Base-by-base conservation (phyloP, 2,797 vertebrate genomes). In the Oceanodroma leucorhoa region DNA sequence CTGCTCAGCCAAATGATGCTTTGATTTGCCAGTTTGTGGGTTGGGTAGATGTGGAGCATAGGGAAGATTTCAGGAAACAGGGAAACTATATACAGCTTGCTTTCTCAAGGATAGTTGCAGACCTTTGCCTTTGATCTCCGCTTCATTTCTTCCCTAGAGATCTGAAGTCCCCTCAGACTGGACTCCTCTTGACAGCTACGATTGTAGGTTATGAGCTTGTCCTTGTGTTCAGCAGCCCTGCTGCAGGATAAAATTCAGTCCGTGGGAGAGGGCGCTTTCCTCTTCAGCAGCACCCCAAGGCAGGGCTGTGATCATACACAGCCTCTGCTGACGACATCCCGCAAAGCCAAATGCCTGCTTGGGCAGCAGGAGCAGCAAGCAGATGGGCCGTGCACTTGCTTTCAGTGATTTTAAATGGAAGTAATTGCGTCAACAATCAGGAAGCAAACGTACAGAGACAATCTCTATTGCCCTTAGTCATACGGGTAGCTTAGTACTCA, bases 301-400 rank as follows among this genome's bases (percentile, higher is more conserved):
- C 55, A 66, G 0, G 0, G 32, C 51, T 55, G 38, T 83, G 61
- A 54, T 61, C 1, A 1, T 23, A 9, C 27, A 23, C 43, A 71
- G 41, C 46, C 45, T 54, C 38, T 89, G 66, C 50, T 41, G 19
- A 14, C 0, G 1, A 29, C 19, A 29, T 54, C 20, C 54, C 66
- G 54, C 54, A 61, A 83, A 46, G 30, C 43, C 60, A 50, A 71
- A 34, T 7, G 32, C 62, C 55, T 64, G n/a, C 46, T 61, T 55
- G n/a, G 70, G 40, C 55, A 73, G 43, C 40, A 73, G 72, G 20
- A 57, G 34, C 36, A 16, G 50, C 17, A 60, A 34, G 32, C 38
- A 86, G 51, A 30, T 46, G 62, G 48, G 55, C 82, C 3, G 0
- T 46, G 27, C 13, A 1, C 46, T 79, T 72, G 43, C 75, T 66